Base-by-base conservation (phyloP, 2,113 vertebrate species). In the Podarcis raffonei region DNA sequence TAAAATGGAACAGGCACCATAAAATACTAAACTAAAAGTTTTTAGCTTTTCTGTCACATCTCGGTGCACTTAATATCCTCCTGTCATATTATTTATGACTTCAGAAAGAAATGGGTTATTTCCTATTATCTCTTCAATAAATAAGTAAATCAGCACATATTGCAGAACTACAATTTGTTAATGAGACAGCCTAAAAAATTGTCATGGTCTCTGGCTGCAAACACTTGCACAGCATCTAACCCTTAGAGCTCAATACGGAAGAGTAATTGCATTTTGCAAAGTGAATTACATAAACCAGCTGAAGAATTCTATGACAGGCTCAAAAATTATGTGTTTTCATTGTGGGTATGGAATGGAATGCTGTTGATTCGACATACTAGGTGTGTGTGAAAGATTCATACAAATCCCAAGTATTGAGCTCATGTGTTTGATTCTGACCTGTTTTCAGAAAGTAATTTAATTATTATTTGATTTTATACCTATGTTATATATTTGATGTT, bases 51-150 rank as follows among this genome's bases (percentile, higher is more conserved):
- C 95, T 96, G 94, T 97, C 96, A 97, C 96, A 97, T 96, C 91
- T 96, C 97, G 96, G 94, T 97, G 97, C 93, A 93, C 95, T 96
- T 98, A 97, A 97, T 97, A 97, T 96, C 96, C 87, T 95, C 95
- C 94, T 97, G 94, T 95, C 95, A 92, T 93, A 96, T 97, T 97
- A 97, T 97, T 97, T 97, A 97, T 48, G 92, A 95, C 95, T 97
- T 96, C 95, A 97, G 95, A 97, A 97, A 97, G 94, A 97, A 97
- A 95, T 94, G 89, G 94, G 95, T 96, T 97, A 97, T 97, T 97
- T 97, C 95, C 95, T 95, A 97, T 97, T 97, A 97, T 97, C 95
- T 97, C 92, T 95, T 96, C 96, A 97, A 97, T 97, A 97, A 97
- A 97, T 97, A 97, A 95, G 94, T 94, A 96, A 96, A 96, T 96